Conservation (phyloP, 1,140 invertebrate species). For the Bombus huntii region DNA sequence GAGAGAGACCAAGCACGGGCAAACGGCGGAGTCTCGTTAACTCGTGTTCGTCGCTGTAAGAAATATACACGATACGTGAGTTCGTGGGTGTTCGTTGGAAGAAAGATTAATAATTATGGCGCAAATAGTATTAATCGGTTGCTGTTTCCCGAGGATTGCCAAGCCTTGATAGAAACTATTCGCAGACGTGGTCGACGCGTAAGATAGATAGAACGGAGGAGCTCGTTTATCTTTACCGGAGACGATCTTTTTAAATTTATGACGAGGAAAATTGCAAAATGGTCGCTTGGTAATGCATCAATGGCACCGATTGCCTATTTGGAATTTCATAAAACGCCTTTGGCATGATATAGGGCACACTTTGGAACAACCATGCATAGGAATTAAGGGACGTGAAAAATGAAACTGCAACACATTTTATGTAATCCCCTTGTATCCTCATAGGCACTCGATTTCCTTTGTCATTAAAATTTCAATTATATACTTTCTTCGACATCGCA, state of each 20-base stretch:
- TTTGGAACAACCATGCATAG: neutral
- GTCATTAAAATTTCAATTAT: no score
- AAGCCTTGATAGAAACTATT: no score
- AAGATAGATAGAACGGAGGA: neutral
- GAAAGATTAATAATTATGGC: no score
- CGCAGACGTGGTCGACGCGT: no score
- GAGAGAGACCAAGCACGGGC: neutral
- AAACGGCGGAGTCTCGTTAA: neutral
- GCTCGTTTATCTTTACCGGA: neutral
- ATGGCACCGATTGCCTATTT: conserved; percentile 1
- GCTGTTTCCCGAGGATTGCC: neutral
- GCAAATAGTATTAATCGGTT: neutral
- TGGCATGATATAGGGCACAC: neutral
- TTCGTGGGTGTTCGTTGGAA: neutral
- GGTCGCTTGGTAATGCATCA: neutral
- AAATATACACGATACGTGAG: neutral
- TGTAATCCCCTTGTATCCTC: neutral
- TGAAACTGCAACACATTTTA: neutral
- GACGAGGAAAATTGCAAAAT: neutral
- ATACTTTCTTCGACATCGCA: no score
- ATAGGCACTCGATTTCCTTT: neutral
- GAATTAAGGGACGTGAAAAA: neutral
- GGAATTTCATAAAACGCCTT: neutral
- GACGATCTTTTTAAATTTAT: conserved; percentile 2
- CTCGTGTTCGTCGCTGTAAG: neutral